phyloP scores from a whole-genome alignment of 2,113 vertebrate species.

The Argyrosomus japonicus region DNA sequence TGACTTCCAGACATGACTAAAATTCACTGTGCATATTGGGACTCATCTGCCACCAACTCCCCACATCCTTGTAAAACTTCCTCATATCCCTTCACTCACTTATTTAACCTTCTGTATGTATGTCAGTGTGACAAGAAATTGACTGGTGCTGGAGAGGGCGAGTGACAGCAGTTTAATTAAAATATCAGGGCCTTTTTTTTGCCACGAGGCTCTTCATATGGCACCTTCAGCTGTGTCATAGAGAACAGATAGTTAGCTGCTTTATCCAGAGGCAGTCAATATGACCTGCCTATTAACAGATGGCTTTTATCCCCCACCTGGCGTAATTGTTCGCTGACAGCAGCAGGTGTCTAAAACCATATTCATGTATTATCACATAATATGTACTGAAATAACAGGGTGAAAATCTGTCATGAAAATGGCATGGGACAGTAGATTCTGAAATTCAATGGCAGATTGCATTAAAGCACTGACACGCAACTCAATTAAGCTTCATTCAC shows the following conservation, averaged over 20 bases:
- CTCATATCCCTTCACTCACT: constrained; percentile 20
- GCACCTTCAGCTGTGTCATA: constrained; percentile 46
- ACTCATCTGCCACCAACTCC: constrained; percentile 1
- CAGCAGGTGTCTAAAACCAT: constrained; percentile 34
- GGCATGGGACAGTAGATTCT: neutral
- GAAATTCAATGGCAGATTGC: neutral
- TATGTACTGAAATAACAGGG: neutral
- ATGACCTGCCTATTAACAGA: constrained; percentile 44
- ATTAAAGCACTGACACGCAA: neutral
- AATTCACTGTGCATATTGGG: constrained; percentile 18
- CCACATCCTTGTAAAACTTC: constrained; percentile 18
- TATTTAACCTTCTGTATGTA: constrained; percentile 35
- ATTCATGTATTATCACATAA: constrained; percentile 22
- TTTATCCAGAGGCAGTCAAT: constrained; percentile 44
- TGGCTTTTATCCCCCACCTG: constrained; percentile 36
- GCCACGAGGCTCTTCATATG: constrained; percentile 38
- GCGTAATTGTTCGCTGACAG: constrained; percentile 27
- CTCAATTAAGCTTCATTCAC: constrained; percentile 4
- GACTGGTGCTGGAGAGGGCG: constrained; percentile 31
- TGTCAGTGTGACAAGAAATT: constrained; percentile 42
- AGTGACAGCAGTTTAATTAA: constrained; percentile 75
- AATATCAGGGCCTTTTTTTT: constrained; percentile 52
- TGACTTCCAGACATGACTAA: constrained; percentile 31
- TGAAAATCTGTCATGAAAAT: neutral
- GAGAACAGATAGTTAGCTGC: constrained; percentile 31